Base-by-base conservation (phyloP, 2,113 vertebrate genomes). In the Lichenostomus cassidix region DNA sequence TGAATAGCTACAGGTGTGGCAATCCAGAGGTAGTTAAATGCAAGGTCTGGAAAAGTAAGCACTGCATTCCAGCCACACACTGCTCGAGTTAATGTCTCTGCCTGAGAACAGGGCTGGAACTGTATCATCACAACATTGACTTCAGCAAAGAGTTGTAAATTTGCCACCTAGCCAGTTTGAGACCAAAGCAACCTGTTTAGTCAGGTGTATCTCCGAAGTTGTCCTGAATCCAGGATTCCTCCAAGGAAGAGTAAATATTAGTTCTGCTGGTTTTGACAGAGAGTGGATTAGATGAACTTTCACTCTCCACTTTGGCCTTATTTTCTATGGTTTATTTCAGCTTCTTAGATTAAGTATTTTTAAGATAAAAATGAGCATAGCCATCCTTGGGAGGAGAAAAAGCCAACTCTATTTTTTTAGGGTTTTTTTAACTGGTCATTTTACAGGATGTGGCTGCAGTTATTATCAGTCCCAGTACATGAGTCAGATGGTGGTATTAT, bases 111-210 rank as follows among this genome's bases (percentile, higher is more conserved):
- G 88, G 94, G 65, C 64, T 93, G 50, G 49, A 92, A 81, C 58
- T 93, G 59, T 93, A 20, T 88, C 64, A 62, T 83, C 83, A 87
- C 92, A 93, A 81, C 46, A 70, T 59, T 24, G 4, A 21, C 59
- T 96, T 71, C 19, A 22, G 55, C 19, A 1, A 13, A 62, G 73
- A 70, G 77, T 29, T 80, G 73, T 94, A 84, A 87, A 94, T 92
- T 92, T 94, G 58, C 76, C 62, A 81, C 64, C 79, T 94, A 63
- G 24, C 39, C 0, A 0, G n/a, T 84, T 2, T 71, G 53, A 90
- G 63, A 93, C 65, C 58, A 77, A 89, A 84, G 42, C 79, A 90
- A 83, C 87, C 73, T 90, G 60, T 97, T 96, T 93, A 90, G 73
- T 94, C 94, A 95, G 95, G 92, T 95, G 92, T 70, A 92, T 55